These are phyloP conservation scores for Trichacis sp. DNA, from an alignment of 2,888 invertebrate genomes.

Conservation along the genomic window DNA sequence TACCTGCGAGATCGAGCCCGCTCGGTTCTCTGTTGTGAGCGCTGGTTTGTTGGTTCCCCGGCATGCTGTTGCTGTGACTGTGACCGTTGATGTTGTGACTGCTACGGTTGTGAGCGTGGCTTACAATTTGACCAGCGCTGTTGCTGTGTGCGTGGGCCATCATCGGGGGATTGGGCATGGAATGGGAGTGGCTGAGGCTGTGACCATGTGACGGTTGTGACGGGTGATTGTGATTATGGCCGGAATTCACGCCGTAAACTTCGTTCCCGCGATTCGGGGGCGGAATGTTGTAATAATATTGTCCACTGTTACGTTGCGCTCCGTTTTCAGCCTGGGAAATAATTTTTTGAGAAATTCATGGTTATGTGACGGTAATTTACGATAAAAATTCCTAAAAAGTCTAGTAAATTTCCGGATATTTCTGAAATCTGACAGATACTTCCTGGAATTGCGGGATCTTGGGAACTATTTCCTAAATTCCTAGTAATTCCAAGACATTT, in stretches of 20 bases:
- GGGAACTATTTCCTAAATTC: no score
- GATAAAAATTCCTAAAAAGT: no score
- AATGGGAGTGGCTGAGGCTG: constrained; percentile 63
- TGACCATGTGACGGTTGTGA: constrained; percentile 59
- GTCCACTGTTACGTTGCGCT: constrained; percentile 70
- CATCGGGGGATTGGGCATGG: constrained; percentile 63
- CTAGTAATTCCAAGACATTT: no score
- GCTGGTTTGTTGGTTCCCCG: constrained; percentile 41
- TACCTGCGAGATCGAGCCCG: constrained; percentile 81
- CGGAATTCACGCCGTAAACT: constrained; percentile 56
- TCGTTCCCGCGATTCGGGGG: constrained; percentile 59
- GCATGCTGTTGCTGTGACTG: constrained; percentile 50
- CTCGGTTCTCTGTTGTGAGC: constrained; percentile 69
- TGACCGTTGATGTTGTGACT: constrained; percentile 59
- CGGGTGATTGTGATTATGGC: constrained; percentile 55
- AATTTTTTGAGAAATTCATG: no score
- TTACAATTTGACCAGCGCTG: constrained; percentile 60
- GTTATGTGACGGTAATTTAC: no score
- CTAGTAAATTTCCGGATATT: no score
- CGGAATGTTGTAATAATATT: constrained; percentile 72
- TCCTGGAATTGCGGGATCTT: no score
- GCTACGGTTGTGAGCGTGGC: constrained; percentile 59
- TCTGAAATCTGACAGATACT: no score
- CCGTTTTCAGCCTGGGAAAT: constrained; percentile 70
- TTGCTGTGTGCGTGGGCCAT: constrained; percentile 64